Conservation (phyloP, 2,113 vertebrate species). For the Lynx canadensis region DNA sequence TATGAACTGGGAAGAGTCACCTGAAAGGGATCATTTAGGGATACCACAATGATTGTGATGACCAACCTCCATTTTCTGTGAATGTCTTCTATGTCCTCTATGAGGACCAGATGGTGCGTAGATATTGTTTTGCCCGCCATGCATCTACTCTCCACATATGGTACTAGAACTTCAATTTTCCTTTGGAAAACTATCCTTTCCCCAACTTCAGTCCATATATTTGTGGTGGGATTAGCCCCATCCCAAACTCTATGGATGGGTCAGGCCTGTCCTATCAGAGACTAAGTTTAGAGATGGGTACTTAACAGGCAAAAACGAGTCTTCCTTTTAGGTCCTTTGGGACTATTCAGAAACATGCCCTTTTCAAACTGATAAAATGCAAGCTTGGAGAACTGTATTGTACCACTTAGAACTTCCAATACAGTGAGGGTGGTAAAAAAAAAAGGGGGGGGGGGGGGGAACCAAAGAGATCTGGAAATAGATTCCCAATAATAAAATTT, state of each 20-base stretch:
- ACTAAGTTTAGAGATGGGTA: not conserved
- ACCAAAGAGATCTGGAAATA: not conserved
- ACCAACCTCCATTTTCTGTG: not conserved
- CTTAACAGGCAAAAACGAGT: not conserved
- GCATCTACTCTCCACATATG: not conserved
- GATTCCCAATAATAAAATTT: not conserved
- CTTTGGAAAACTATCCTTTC: slow-evolving; percentile 33
- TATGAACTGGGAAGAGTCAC: not conserved
- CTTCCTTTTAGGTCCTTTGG: not conserved
- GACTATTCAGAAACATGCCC: not conserved
- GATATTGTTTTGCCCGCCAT: not conserved
- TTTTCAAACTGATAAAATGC: not conserved
- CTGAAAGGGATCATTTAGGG: not conserved
- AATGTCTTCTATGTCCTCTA: not conserved
- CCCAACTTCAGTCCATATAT: not conserved
- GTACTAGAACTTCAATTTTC: not conserved
- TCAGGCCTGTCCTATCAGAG: not conserved
- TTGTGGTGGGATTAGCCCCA: not conserved
- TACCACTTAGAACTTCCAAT: not conserved
- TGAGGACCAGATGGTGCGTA: not conserved
- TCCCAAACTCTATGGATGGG: not conserved
- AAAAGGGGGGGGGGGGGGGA: not conserved
- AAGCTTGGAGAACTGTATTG: not conserved
- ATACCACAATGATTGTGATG: not conserved
- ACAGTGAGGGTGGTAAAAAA: not conserved